Evolutionary conservation across 2,888 invertebrate genomes (phyloP).

Genomic region (Eristalinus aeneus): DNA sequence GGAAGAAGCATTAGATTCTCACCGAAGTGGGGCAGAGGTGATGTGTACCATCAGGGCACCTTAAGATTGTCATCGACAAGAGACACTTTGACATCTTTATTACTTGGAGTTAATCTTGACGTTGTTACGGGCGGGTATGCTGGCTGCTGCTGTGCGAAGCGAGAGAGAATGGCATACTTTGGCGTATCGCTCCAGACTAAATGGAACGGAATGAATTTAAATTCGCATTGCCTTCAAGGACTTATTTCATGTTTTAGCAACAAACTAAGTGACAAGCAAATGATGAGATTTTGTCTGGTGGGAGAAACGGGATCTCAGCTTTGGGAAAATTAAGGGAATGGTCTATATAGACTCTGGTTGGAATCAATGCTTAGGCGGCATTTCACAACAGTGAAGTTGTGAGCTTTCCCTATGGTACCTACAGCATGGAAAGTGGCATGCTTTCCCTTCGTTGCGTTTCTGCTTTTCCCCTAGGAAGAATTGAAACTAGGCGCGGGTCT

Average conservation of each 20-base stretch:
- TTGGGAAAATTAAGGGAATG: too few relatives aligned
- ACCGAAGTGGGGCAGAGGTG: neutral
- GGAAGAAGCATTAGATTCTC: neutral
- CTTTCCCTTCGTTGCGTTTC: too few relatives aligned
- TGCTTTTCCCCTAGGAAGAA: too few relatives aligned
- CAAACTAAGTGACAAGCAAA: neutral
- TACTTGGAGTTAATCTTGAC: slow-evolving; percentile 10
- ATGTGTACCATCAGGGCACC: neutral
- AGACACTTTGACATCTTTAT: slow-evolving; percentile 46
- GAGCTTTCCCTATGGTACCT: too few relatives aligned
- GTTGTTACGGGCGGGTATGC: neutral
- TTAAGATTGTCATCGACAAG: slow-evolving; percentile 8
- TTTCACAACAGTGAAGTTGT: too few relatives aligned
- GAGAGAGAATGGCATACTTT: neutral
- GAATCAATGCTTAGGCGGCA: too few relatives aligned
- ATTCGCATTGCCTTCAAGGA: neutral
- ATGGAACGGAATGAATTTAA: neutral
- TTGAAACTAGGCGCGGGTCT: too few relatives aligned
- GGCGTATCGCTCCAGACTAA: neutral
- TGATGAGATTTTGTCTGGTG: neutral
- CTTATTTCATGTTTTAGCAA: neutral
- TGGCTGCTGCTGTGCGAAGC: neutral
- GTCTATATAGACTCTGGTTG: too few relatives aligned
- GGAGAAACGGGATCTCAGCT: too few relatives aligned
- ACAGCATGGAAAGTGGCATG: too few relatives aligned